Evolutionary conservation across 1,140 invertebrate species (phyloP), one percentile per base, ranked within the genome.

Genomic region (Palaemon carinicauda): DNA sequence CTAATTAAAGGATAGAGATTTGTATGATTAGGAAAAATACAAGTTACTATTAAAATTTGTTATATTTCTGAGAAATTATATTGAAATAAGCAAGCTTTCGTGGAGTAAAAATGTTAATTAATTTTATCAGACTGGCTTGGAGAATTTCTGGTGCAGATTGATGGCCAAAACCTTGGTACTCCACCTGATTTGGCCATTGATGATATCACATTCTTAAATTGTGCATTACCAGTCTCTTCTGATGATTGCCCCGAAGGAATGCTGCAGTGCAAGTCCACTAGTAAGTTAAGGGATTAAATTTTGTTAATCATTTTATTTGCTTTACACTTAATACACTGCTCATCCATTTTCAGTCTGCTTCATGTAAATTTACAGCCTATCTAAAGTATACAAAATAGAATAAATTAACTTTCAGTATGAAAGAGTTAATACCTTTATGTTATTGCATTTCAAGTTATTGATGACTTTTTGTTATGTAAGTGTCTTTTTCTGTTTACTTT

Each of bases 171-270:
- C 41, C 73, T 24, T 31, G 78, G 33, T 29, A 17, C n/a, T 14
- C 84, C 77, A 21, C 50, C 84, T 21, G 84, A 86, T 27, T 51
- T 86, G 9, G 80, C 84, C 24, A 33, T 86, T 31, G 84, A 86
- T 74, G 84, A 86, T 51, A 80, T 86, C 65, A 73, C 31, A 56
- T 86, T 86, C 21, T 17, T 29, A 12, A 31, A 53, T 15, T 86
- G 84, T 74, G 60, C 54, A 7, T n/a, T 74, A 19, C 84, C 84
- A 24, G 71, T 41, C 19, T 9, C n/a, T n/a, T 19, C 51, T 15
- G 78, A 10, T 7, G n/a, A 60, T 0, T 86, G 84, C 41, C 84
- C 78, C 7, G 24, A 21, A 19, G 80, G 80, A 31, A 31, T 73
- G 29, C 21, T 86, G 14, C 80, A 80, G 33, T 86, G 84, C 54